Percentiles rank a stretch among this genome's conserved stretches.
Evolutionary conservation across 2,888 invertebrate genomes (phyloP).

Genomic region (Alentia gelatinosa): DNA sequence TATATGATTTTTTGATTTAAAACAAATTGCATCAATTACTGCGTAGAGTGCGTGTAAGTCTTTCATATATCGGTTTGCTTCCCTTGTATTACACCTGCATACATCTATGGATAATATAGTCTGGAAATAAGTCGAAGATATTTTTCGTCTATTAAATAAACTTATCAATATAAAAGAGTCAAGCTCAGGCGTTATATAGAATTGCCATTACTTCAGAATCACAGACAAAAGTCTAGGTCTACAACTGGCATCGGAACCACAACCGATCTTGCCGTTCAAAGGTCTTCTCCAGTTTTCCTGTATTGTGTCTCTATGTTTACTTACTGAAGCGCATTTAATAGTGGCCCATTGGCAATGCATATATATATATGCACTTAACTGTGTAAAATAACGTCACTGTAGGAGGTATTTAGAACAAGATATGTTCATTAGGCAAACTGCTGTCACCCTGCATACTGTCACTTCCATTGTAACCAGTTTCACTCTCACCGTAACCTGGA

Average conservation of each 20-base stretch:
- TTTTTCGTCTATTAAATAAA: too few relatives aligned
- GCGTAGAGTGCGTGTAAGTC: too few relatives aligned
- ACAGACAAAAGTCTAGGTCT: too few relatives aligned
- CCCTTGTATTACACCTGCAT: too few relatives aligned
- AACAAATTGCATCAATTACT: too few relatives aligned
- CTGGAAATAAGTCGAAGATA: too few relatives aligned
- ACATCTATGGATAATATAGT: too few relatives aligned
- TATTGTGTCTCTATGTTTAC: not conserved
- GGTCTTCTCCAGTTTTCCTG: not conserved
- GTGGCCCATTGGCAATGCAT: not conserved
- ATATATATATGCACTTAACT: not conserved
- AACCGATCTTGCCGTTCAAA: not conserved
- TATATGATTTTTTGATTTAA: too few relatives aligned
- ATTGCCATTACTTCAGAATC: too few relatives aligned
- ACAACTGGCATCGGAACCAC: not conserved
- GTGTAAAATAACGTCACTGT: not conserved
- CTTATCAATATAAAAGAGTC: too few relatives aligned
- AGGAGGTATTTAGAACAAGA: not conserved
- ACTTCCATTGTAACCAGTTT: not conserved
- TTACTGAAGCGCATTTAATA: not conserved
- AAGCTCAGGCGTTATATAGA: too few relatives aligned
- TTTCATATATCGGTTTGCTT: too few relatives aligned
- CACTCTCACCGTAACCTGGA: constrained; percentile 12
- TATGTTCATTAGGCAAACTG: not conserved
- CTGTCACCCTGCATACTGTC: not conserved